These are phyloP conservation scores for Coelopa pilipes DNA, from an alignment of 2,888 invertebrate genomes.

Conservation along the genomic window DNA sequence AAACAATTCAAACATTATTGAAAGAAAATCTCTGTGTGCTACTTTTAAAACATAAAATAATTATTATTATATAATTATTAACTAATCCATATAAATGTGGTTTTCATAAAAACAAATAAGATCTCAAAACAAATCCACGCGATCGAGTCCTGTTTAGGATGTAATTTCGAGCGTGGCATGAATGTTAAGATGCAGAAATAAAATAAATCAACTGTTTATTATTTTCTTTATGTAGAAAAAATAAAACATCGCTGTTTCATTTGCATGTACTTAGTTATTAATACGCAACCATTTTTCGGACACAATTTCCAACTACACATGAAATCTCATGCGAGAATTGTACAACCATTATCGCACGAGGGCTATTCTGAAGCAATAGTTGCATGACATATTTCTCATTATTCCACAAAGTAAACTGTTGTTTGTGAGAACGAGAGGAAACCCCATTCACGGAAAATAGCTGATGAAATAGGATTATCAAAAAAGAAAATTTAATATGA, in stretches of 20 bases:
- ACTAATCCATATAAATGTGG: conserved; percentile 41
- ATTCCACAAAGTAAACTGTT: no score
- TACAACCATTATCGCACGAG: no score
- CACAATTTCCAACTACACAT: no score
- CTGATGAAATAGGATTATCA: no score
- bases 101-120: conserved; percentile 41
- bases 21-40: conserved; percentile 57
- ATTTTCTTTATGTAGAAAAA: conserved; percentile 47
- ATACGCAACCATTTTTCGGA: no score
- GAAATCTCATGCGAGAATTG: no score
- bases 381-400: no score
- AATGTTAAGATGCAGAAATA: conserved; percentile 40
- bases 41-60: conserved; percentile 51
- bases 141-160: conserved; percentile 44
- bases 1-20: conserved; percentile 47
- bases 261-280: not conserved
- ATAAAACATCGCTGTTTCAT: conserved; percentile 22
- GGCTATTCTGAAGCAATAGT: no score
- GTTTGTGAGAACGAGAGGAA: no score
- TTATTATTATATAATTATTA: conserved; percentile 39
- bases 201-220: conserved; percentile 42
- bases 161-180: conserved; percentile 35
- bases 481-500: no score
- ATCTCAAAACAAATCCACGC: conserved; percentile 42
- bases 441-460: no score